phyloP scores from a whole-genome alignment of 2,888 invertebrate genomes.

The Harpagoxenus sublaevis region DNA sequence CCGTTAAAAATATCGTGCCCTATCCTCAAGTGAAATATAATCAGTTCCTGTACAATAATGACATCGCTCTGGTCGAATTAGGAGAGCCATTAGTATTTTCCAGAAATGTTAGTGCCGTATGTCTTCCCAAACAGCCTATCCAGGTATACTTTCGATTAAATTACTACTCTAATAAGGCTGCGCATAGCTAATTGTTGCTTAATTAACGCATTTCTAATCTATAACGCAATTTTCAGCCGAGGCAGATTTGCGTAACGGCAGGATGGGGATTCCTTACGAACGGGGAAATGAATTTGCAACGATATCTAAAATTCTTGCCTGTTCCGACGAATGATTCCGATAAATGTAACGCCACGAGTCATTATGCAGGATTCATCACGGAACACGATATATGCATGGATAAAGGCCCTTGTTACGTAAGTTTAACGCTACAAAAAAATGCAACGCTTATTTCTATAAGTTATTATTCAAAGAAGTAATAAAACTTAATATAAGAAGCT shows the following conservation, averaged over 20 bases:
- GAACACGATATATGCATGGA: slow-evolving; percentile 88
- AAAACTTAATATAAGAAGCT: background rate
- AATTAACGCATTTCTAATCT: slow-evolving; percentile 8
- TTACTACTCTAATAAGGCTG: background rate
- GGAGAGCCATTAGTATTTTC: slow-evolving; percentile 87
- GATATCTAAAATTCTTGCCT: slow-evolving; percentile 87
- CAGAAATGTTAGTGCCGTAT: slow-evolving; percentile 88
- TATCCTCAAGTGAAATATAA: slow-evolving; percentile 89
- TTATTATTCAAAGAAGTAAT: background rate
- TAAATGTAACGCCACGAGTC: slow-evolving; percentile 89
- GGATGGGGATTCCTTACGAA: slow-evolving; percentile 88
- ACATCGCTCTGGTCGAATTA: slow-evolving; percentile 88
- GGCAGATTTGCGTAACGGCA: slow-evolving; percentile 88
- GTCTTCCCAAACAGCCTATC: slow-evolving; percentile 86
- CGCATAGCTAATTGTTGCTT: background rate
- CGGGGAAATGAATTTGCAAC: slow-evolving; percentile 85
- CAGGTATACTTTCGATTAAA: slow-evolving; percentile 75
- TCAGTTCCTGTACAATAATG: slow-evolving; percentile 88
- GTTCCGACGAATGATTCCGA: slow-evolving; percentile 87
- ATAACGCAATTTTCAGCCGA: slow-evolving; percentile 78
- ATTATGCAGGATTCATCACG: slow-evolving; percentile 88
- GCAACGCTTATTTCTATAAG: background rate
- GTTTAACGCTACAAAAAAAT: slow-evolving; percentile 67
- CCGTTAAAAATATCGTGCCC: slow-evolving; percentile 86
- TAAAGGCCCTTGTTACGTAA: slow-evolving; percentile 89